These are phyloP conservation scores for Pandemis cinnamomeana DNA, from an alignment of 2,888 invertebrate species.

Conservation along the genomic window DNA sequence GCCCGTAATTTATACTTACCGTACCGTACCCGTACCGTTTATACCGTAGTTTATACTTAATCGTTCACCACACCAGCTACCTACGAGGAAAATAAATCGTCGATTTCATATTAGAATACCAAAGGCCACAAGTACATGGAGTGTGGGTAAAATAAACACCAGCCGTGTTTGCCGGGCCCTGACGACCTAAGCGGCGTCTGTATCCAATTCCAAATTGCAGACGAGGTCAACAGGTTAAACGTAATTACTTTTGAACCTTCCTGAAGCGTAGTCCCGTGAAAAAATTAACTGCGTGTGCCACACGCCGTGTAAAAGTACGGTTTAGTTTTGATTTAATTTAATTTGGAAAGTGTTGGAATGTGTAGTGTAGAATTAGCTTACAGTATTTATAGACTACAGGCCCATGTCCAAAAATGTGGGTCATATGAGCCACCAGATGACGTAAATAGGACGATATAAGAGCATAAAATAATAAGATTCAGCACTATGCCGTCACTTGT, in stretches of 20 bases:
- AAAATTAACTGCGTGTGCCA: slow-evolving; percentile 10
- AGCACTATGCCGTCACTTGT: too few relatives aligned
- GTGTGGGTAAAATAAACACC: slow-evolving; percentile 36
- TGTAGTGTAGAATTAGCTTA: background rate
- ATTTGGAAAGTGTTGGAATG: background rate
- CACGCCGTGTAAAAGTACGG: background rate
- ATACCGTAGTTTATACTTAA: too few relatives aligned
- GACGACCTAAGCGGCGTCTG: slow-evolving; percentile 24
- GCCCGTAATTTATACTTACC: too few relatives aligned
- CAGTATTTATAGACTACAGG: too few relatives aligned
- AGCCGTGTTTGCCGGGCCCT: slow-evolving; percentile 26
- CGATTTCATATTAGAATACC: slow-evolving; percentile 33
- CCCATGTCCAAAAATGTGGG: too few relatives aligned
- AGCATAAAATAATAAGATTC: too few relatives aligned
- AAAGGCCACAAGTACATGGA: slow-evolving; percentile 12
- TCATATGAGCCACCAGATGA: too few relatives aligned
- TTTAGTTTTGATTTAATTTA: background rate
- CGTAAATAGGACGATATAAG: too few relatives aligned
- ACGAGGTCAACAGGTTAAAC: slow-evolving; percentile 39
- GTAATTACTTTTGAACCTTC: slow-evolving; percentile 35
- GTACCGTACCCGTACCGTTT: too few relatives aligned
- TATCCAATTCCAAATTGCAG: slow-evolving; percentile 37
- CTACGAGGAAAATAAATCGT: slow-evolving; percentile 18
- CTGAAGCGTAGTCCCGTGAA: slow-evolving; percentile 7
- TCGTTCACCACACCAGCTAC: too few relatives aligned